phyloP scores from a whole-genome alignment of 2,113 vertebrate genomes.

The Vireo altiloquus region DNA sequence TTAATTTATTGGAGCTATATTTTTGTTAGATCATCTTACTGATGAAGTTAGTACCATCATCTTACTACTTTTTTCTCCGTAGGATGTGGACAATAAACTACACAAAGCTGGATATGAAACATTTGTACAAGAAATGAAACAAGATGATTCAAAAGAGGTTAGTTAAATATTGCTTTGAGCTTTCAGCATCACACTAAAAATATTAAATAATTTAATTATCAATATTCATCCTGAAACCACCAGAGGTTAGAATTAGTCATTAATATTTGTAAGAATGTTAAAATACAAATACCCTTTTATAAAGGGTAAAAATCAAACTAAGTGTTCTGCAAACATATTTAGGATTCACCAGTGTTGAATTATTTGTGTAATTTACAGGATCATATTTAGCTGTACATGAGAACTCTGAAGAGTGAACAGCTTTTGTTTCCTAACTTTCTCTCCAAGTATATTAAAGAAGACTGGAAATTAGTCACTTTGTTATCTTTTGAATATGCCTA shows the following conservation, averaged over 20 bases:
- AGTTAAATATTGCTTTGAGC: background rate
- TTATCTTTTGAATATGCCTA: background rate
- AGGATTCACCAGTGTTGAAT: background rate
- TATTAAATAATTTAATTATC: background rate
- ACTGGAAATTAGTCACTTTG: background rate
- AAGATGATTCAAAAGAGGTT: conserved; percentile 81
- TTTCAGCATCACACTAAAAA: background rate
- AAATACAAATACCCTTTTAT: too few species aligned
- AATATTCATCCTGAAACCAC: background rate
- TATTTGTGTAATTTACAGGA: background rate
- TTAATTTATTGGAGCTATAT: background rate
- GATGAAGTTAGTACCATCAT: background rate
- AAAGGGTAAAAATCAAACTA: background rate
- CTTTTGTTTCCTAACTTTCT: background rate
- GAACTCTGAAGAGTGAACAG: background rate
- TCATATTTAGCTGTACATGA: background rate
- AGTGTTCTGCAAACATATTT: background rate
- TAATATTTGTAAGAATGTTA: background rate
- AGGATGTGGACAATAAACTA: conserved; percentile 63
- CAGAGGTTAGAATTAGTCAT: background rate
- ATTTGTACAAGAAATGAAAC: conserved; percentile 70
- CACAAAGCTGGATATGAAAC: conserved; percentile 50
- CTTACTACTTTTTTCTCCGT: background rate
- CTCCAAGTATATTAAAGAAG: background rate
- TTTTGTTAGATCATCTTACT: background rate